Base-by-base conservation (phyloP, 2,888 invertebrate genomes). In the Morpho achilles region DNA sequence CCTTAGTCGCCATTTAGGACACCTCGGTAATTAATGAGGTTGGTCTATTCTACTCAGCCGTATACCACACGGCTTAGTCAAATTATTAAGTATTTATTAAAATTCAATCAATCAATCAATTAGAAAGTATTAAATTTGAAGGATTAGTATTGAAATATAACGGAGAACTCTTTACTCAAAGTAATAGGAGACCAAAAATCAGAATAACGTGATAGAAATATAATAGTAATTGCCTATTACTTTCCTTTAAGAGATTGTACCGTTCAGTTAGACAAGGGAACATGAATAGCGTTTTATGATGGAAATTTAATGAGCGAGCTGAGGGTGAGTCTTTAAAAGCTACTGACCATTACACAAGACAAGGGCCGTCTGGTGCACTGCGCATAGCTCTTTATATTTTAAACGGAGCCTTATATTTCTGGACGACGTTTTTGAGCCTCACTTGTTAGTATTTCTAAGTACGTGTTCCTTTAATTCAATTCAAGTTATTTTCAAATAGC, bases 271-370 rank as follows among this genome's bases (percentile, higher is more conserved):
- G 70, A 70, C 73, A 71, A 75, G 73, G 69, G 71, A 67, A 71
- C 67, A 76, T 77, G 77, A 82, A 82, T 76, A 66, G 75, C 72
- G 72, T 75, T 77, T 79, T 81, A 77, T 80, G 80, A 82, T 86
- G 81, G 76, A 84, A 83, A 82, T 83, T 83, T 86, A 84, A 86
- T 84, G 86, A 84, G 84, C 70, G 74, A 72, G 75, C 70, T 69
- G 70, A 76, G 74, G 76, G 74, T 71, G 68, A 75, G 71, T 70
- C 75, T 78, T 79, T 77, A 72, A 68, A 67, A 69, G 77, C 67
- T 77, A 79, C 82, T 86, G 86, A 86, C 86, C 86, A 81, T 86
- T 84, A 84, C 78, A 58, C 58, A 68, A 73, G 70, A 82, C 81
- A 82, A 84, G 81, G 74, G 77, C 65, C 65, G 76, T 70, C 74